Evolutionary conservation across 1,140 invertebrate genomes (phyloP).

Genomic region (Tachypleus tridentatus): DNA sequence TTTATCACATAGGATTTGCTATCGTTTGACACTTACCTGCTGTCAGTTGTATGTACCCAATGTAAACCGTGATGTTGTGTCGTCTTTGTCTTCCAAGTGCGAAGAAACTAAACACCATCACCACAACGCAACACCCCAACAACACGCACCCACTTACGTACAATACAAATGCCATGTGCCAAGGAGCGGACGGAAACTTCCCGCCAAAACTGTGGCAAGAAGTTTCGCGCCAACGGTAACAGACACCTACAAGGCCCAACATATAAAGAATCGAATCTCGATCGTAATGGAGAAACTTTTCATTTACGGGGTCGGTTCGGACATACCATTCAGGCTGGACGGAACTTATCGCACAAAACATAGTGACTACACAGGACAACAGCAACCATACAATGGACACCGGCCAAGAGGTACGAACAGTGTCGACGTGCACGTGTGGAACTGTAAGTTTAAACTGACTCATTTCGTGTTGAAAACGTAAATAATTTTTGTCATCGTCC

Average conservation of each 20-base stretch:
- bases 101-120: conserved; percentile 6
- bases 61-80: conserved; percentile 1
- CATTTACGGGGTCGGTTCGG: neutral
- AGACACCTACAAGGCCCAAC: conserved; percentile 14
- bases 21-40: conserved; percentile 9
- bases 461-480: no score
- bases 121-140: conserved; percentile 6
- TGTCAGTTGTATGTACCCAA: conserved; percentile 4
- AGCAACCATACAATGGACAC: conserved; percentile 10
- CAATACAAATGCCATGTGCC: conserved; percentile 13
- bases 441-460: no score
- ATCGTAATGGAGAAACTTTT: conserved; percentile 10
- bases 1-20: no score
- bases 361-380: conserved; percentile 9
- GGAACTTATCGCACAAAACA: conserved; percentile 13
- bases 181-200: conserved; percentile 11
- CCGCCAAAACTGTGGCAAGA: conserved; percentile 11
- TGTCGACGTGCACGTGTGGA: neutral
- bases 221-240: conserved; percentile 10
- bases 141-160: conserved; percentile 15
- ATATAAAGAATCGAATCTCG: conserved; percentile 11
- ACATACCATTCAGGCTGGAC: neutral
- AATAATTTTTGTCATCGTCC: no score
- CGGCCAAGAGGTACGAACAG: conserved; percentile 6
- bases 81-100: conserved; percentile 5